Base-by-base conservation (phyloP, 2,113 vertebrate genomes). In the Corythoichthys haematopterus region DNA sequence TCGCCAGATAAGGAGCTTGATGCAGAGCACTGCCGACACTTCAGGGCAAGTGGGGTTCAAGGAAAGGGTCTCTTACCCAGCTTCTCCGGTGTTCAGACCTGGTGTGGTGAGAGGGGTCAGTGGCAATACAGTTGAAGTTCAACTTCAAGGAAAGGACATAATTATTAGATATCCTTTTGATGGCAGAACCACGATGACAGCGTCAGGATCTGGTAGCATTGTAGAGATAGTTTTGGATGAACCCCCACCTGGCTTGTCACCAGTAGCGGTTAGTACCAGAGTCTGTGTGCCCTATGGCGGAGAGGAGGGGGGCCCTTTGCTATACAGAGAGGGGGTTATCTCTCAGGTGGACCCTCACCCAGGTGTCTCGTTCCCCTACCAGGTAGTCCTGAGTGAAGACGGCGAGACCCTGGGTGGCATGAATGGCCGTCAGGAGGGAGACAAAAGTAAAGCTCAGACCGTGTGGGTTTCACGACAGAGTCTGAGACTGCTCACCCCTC, bases 391-490 rank as follows among this genome's bases (percentile, higher is more conserved):
- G 43, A 73, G 66, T 48, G 85, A 88, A 76, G 84, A 85, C 43
- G 59, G 59, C 46, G 69, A 76, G 56, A 76, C 50, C 33, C 38
- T 56, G 64, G 71, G 78, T 12, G 67, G 68, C 4, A 77, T 10
- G 16, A 69, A 45, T 51, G 69, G 20, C 51, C 76, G 60, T 55
- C 77, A 68, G 4, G 83, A 46, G 68, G 84, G 91, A 62, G 80
- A 79, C 33, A 80, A 84, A 51, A 77, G 80, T 40, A 82, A 80
- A 80, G 57, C 78, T 62, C 91, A 92, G 68, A 85, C 89, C 0
- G 87, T 93, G 36, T 95, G 94, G 93, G 93, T 95, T 73, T 91
- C 92, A 40, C 91, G 92, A 66, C 92, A 93, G 11, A 92, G 92
- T 86, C 82, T 96, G 52, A 92, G 94, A 50, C 92, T 96, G 20